Evolutionary conservation across 2,113 vertebrate genomes (phyloP), one percentile per base, ranked within the genome.

Genomic region (Halichoerus grypus): DNA sequence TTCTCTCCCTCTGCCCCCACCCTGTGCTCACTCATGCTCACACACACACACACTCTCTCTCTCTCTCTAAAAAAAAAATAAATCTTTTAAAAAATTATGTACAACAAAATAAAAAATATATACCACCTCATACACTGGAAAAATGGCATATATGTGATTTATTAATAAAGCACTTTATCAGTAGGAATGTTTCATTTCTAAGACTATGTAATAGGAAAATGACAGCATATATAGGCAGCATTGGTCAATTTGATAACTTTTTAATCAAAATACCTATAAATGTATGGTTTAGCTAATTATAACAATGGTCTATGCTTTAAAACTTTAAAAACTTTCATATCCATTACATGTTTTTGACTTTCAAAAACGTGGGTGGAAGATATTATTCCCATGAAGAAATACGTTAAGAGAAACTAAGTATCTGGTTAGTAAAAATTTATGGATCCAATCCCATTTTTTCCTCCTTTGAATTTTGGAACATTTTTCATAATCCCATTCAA

Each of bases 251-350:
- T 42, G 53, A 3, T 88, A 63, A 77, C 13, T 83, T 95, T 95
- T 77, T 85, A 87, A 93, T 36, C 51, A 79, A 81, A 95, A 84
- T 12, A 91, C 6, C 42, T 74, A 96, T 55, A 92, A 87, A 88
- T 49, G 13, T 85, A 3, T 39, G 4, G 8, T 14, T 55, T 22
- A 77, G 6, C 7, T 65, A 88, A 61, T 69, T 10, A 55, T 14
- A 77, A 74, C 16, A 93, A 88, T 85, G 18, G 18, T 9, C 11
- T 79, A 74, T 51, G 28, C 3, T 93, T 88, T 72, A 61, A 72
- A 53, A 87, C 31, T 90, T 79, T 61, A 39, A 87, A 83, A 69
- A 31, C 4, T 13, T 74, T 80, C 83, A 79, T 12, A 92, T 83
- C 3, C 33, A 63, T 88, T 88, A 86, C 1, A 8, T 76, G 94